Conservation (phyloP, 1,140 invertebrate species). For the Dendroctonus ponderosae region DNA sequence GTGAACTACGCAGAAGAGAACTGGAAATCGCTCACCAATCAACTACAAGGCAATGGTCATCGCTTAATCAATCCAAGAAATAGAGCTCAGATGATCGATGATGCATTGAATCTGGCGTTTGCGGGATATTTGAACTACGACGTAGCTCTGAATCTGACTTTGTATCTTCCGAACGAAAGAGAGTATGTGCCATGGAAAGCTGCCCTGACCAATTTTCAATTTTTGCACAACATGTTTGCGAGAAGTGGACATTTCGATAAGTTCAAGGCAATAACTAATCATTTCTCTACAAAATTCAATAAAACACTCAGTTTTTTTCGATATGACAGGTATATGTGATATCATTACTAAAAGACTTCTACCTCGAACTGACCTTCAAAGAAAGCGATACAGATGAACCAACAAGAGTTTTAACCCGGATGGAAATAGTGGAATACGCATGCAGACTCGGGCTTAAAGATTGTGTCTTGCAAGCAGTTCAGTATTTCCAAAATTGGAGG, state of each 20-base stretch:
- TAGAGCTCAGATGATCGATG: slow-evolving; percentile 84
- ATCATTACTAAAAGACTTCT: slow-evolving; percentile 62
- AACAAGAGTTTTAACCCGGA: slow-evolving; percentile 65
- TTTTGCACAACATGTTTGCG: slow-evolving; percentile 71
- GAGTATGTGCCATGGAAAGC: slow-evolving; percentile 81
- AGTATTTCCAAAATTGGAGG: slow-evolving; percentile 71
- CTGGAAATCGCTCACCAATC: slow-evolving; percentile 62
- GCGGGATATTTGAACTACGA: slow-evolving; percentile 64
- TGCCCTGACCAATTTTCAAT: slow-evolving; percentile 66
- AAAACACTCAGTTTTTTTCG: slow-evolving; percentile 21
- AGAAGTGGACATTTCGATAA: slow-evolving; percentile 70
- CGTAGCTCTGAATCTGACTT: slow-evolving; percentile 71
- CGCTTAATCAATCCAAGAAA: slow-evolving; percentile 69
- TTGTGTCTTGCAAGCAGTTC: slow-evolving; percentile 66
- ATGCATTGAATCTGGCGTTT: slow-evolving; percentile 80
- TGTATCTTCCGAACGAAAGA: slow-evolving; percentile 69
- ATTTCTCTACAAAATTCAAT: background rate
- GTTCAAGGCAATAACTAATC: slow-evolving; percentile 60
- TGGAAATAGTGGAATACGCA: slow-evolving; percentile 66
- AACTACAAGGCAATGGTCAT: slow-evolving; percentile 57
- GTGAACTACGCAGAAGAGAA: slow-evolving; percentile 59
- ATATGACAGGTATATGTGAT: slow-evolving; percentile 63
- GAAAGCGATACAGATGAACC: slow-evolving; percentile 63
- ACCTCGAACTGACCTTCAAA: slow-evolving; percentile 65
- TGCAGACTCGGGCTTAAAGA: slow-evolving; percentile 68